Conservation (phyloP, 2,113 vertebrate genomes). For the Petrocephalus microphthalmus region DNA sequence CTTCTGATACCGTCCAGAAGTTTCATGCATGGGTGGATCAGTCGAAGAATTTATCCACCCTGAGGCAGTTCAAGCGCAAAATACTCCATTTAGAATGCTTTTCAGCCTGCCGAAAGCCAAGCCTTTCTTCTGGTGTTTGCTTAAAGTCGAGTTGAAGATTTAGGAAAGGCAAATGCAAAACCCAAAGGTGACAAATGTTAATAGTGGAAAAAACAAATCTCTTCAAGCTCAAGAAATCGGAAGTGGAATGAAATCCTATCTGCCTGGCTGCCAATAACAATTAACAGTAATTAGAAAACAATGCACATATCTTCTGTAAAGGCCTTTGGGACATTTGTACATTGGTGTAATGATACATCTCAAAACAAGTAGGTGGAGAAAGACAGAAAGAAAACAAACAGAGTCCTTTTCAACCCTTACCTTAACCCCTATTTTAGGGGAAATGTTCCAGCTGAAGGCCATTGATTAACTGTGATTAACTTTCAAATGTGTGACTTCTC, state of each 20-base stretch:
- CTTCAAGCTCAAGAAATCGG: background rate
- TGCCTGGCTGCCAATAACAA: background rate
- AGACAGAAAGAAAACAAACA: background rate
- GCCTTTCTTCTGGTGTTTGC: background rate
- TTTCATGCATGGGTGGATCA: constrained; percentile 9
- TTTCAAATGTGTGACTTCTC: background rate
- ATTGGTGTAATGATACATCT: background rate
- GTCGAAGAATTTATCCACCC: constrained; percentile 39
- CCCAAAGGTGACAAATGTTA: background rate
- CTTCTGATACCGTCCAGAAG: background rate
- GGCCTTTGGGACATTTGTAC: background rate
- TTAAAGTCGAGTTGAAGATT: background rate
- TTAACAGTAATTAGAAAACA: background rate
- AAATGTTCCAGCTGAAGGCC: background rate
- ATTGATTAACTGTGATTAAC: background rate
- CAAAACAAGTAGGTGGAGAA: background rate
- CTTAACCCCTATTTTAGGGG: background rate
- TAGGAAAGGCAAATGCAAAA: background rate
- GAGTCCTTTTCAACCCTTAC: background rate
- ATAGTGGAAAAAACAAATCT: background rate
- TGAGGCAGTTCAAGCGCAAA: constrained; percentile 40
- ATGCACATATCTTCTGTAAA: background rate
- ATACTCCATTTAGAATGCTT: background rate
- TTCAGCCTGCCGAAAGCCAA: background rate
- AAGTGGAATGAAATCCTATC: background rate